phyloP scores from a whole-genome alignment of 2,113 vertebrate species.

The Dipodomys stephensi region DNA sequence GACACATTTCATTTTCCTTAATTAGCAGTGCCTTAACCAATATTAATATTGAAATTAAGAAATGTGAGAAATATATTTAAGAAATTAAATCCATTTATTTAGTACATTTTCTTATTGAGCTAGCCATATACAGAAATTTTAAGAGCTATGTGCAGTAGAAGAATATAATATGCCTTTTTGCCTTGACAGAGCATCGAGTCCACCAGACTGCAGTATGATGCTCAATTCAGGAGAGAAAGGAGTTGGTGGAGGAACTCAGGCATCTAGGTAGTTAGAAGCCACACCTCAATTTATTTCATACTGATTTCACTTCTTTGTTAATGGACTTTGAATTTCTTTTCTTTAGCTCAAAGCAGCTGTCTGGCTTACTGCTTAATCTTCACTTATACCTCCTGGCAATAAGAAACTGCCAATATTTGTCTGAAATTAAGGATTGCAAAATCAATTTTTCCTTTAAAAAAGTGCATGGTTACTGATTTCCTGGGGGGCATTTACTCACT shows the following conservation, averaged over 20 bases:
- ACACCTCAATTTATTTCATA: not conserved
- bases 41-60: not conserved
- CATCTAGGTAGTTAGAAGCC: not conserved
- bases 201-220: not conserved
- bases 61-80: slow-evolving; percentile 8
- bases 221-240: not conserved
- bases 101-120: not conserved
- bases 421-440: slow-evolving; percentile 74
- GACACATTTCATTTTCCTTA: slow-evolving; percentile 21
- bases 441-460: slow-evolving; percentile 67
- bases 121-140: slow-evolving; percentile 18
- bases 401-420: slow-evolving; percentile 70
- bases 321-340: slow-evolving; percentile 61
- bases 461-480: slow-evolving; percentile 36
- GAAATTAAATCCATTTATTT: slow-evolving; percentile 8
- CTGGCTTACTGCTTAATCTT: slow-evolving; percentile 63
- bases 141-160: not conserved
- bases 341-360: slow-evolving; percentile 26
- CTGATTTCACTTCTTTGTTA: slow-evolving; percentile 31
- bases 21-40: not conserved
- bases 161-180: not conserved
- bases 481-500: slow-evolving; percentile 53
- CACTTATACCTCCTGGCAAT: slow-evolving; percentile 36
- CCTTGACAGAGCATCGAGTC: not conserved
- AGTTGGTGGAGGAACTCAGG: not conserved